A percentile compares a stretch with the other conserved stretches of the same genome.
phyloP scores from a whole-genome alignment of 2,888 invertebrate species.

The Halictus ligatus region DNA sequence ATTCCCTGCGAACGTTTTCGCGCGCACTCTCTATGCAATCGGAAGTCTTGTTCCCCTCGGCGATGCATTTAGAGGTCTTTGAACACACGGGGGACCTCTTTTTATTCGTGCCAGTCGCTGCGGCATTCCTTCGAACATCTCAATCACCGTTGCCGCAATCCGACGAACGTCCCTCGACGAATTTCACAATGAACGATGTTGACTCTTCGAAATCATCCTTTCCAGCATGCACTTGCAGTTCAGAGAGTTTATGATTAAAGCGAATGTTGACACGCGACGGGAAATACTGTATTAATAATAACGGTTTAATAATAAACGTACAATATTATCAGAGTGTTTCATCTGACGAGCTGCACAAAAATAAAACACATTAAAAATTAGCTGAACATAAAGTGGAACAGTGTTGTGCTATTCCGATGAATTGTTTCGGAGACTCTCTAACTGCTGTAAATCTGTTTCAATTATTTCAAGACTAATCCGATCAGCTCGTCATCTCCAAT shows the following conservation, averaged over 20 bases:
- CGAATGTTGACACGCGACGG: background rate
- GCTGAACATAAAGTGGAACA: no score
- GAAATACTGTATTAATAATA: background rate
- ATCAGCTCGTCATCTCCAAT: background rate
- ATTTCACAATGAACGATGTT: background rate
- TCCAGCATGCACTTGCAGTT: background rate
- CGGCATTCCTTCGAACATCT: background rate
- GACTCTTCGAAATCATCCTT: background rate
- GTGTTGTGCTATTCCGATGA: no score
- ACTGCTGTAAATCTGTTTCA: no score
- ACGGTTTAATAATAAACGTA: no score
- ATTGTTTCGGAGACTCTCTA: no score
- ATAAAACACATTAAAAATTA: no score
- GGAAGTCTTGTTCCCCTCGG: slow-evolving; percentile 2
- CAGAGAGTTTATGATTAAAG: background rate
- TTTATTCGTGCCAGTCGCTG: background rate
- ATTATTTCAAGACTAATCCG: no score
- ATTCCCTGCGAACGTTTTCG: background rate
- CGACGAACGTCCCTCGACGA: background rate
- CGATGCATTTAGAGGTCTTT: background rate
- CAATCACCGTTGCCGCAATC: background rate
- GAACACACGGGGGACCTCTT: background rate
- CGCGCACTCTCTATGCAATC: background rate
- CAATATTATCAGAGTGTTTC: no score
- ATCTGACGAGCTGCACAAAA: no score